Conservation (phyloP, 2,797 vertebrate genomes). For the Hippoglossus hippoglossus region DNA sequence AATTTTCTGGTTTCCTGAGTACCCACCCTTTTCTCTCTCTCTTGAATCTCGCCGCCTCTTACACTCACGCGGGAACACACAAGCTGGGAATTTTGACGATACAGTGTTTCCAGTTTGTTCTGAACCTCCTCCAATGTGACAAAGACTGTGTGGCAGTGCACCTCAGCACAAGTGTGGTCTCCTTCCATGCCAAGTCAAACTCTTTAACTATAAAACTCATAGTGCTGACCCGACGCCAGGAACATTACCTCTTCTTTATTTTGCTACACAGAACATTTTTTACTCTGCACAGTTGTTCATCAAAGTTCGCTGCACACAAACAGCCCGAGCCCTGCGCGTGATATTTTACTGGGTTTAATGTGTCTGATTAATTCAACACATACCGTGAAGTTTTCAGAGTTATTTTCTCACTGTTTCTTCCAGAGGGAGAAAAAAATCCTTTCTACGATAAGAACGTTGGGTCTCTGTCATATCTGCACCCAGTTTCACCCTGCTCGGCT, state of each 20-base stretch:
- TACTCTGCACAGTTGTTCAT: slow-evolving; percentile 71
- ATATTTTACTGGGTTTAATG: slow-evolving; percentile 26
- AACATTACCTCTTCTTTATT: slow-evolving; percentile 84
- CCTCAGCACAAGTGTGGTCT: slow-evolving; percentile 83
- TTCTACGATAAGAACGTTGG: slow-evolving; percentile 40
- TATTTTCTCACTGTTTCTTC: slow-evolving; percentile 11
- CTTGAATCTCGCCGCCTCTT: slow-evolving; percentile 45
- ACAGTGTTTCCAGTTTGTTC: slow-evolving; percentile 85
- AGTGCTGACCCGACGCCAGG: slow-evolving; percentile 78
- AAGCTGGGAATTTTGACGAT: slow-evolving; percentile 78
- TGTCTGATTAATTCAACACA: slow-evolving; percentile 28
- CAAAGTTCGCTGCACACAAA: slow-evolving; percentile 62
- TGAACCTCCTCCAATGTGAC: slow-evolving; percentile 83
- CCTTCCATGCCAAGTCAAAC: slow-evolving; percentile 80
- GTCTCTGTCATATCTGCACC: slow-evolving; percentile 62
- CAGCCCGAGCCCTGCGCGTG: slow-evolving; percentile 26
- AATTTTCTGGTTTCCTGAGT: slow-evolving; percentile 37
- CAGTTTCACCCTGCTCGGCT: slow-evolving; percentile 50
- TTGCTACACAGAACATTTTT: slow-evolving; percentile 73
- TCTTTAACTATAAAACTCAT: slow-evolving; percentile 82
- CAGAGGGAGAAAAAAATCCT: slow-evolving; percentile 7
- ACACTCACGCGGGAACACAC: slow-evolving; percentile 43
- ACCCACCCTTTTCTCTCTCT: slow-evolving; percentile 36
- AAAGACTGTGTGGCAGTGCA: slow-evolving; percentile 82
- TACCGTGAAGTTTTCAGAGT: neutral